Base-by-base conservation (phyloP, 2,113 vertebrate genomes). In the Megaleporinus macrocephalus region DNA sequence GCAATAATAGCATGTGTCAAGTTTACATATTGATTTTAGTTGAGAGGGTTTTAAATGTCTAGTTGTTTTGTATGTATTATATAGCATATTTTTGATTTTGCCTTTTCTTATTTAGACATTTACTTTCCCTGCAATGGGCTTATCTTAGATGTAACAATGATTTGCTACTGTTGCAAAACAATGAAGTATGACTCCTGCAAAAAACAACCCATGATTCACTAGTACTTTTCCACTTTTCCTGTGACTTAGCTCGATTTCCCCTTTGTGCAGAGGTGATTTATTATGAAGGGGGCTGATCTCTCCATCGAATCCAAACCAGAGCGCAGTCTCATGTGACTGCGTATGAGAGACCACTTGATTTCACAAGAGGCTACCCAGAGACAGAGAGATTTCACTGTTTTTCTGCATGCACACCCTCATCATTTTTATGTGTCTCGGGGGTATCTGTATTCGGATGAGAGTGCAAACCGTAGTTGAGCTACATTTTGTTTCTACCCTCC, bases 281-380 rank as follows among this genome's bases (percentile, higher is more conserved):
- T 12, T 16, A 7, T 20, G 7, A 9, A 68, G 30, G 30, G 18
- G 27, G 65, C 29, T 41, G 65, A 22, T 68, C 65, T 68, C 30
- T 33, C 65, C 65, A 20, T 27, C 65, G 30, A 41, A 68, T 68
- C 65, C 65, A 30, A 66, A 66, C 63, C 63, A 66, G 63, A 30
- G 33, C 33, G 11, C 15, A 68, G 16, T 41, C 30, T 13, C 65
- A 22, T 68, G 65, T 41, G 65, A 68, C 22, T 68, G 29, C 6
- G 1, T 9, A 65, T 29, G 27, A 68, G 29, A 66, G 14, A 18
- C 18, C 29, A 10, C 6, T 30, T 20, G 9, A 18, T 66, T 66
- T 66, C 65, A 68, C 30, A 36, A 68, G 65, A 36, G 33, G 72
- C 30, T 30, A 29, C 72, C n/a, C 24, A 20, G 49, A 74, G 72